Base-by-base conservation (phyloP, 2,888 invertebrate species). In the Microplitis deprimator region DNA sequence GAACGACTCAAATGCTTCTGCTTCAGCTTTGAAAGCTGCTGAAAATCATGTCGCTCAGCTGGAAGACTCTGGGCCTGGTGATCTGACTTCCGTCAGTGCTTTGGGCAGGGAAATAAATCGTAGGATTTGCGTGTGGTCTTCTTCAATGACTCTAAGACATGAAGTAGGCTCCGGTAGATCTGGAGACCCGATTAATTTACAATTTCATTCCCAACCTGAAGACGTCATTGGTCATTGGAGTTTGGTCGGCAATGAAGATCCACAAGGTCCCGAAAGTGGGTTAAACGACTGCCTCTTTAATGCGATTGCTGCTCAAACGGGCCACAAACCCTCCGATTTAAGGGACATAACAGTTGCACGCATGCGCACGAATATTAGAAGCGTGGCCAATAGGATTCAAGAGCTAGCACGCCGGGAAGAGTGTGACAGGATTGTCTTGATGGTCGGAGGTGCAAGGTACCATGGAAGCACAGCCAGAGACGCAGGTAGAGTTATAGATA, bases 371-470 rank as follows among this genome's bases (percentile, higher is more conserved):
- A 82, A 85, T 6, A 50, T 81, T 0, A 40, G 75, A 1, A 38
- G 76, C 1, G 62, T 86, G 0, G 79, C 80, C 0, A 40, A 77
- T 5, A 69, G 80, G 0, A 81, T 84, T 0, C 76, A 81, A 5
- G 38, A 73, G 0, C 79, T 83, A 6, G 17, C 79, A 0, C 41
- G 61, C 6, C 68, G 73, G 0, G 73, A 83, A 41, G 72, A 82
- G 8, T 81, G 82, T 29, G 75, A 76, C 0, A 60, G 77, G 17
- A 77, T 81, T 5, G 76, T 78, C 6, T 41, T 82, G 13, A 70
- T 87, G 83, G 60, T 83, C 6, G 87, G 88, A 0, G 87, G 87
- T 0, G 88, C 86, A 0, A 62, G 77, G 0, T 88, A 88, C 72
- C 6, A 0, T 0, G 87, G 87, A 0, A 75, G 0, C 0, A 78